Conservation (phyloP, 1,140 invertebrate genomes). For the Hyposmocoma kahamanoa region DNA sequence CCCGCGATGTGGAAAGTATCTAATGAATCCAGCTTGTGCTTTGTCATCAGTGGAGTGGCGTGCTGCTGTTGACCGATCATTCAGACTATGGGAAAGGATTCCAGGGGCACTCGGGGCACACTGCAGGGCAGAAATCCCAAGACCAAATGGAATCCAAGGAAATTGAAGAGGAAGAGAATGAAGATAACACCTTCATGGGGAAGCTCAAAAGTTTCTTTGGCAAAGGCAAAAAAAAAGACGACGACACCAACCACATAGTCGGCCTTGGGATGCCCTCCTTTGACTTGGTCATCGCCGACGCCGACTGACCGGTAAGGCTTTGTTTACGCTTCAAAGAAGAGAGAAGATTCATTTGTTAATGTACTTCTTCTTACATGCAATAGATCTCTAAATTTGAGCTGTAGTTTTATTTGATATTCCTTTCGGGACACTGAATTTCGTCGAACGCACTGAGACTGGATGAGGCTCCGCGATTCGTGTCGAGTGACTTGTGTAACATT, state of each 20-base stretch:
- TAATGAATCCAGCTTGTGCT: constrained; percentile 67
- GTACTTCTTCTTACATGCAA: neutral
- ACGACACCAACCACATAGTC: constrained; percentile 26
- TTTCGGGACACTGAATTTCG: constrained; percentile 30
- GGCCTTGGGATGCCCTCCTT: too few species aligned
- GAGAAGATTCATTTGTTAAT: neutral
- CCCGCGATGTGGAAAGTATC: constrained; percentile 40
- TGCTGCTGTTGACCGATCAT: constrained; percentile 25
- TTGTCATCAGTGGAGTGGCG: constrained; percentile 57
- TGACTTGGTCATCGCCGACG: neutral
- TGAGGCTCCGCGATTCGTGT: constrained; percentile 4
- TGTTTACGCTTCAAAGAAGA: too few species aligned
- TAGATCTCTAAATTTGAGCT: neutral
- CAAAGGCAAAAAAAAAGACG: constrained; percentile 22
- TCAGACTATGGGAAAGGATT: too few species aligned
- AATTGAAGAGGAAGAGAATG: constrained; percentile 15
- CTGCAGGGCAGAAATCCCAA: constrained; percentile 3
- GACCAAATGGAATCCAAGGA: constrained; percentile 7
- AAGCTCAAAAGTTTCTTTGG: constrained; percentile 42
- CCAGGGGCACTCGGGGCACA: constrained; percentile 10
- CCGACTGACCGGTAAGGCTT: neutral
- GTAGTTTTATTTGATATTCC: neutral
- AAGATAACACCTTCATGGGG: constrained; percentile 32
- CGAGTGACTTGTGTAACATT: constrained; percentile 23
- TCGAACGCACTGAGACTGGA: constrained; percentile 54